phyloP scores from a whole-genome alignment of 2,888 invertebrate genomes.

The Machimus rusticus region DNA sequence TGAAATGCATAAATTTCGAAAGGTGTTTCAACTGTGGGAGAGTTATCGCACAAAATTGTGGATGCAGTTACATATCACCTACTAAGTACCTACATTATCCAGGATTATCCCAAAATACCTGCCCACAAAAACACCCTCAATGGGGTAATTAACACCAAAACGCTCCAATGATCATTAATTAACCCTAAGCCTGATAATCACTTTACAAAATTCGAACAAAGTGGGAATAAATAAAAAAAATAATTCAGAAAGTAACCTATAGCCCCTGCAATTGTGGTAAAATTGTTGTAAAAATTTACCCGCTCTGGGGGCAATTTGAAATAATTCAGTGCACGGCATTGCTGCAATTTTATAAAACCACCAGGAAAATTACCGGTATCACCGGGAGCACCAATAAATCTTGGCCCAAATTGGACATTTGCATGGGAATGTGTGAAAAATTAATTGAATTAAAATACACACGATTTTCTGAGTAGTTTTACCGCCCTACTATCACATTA shows the following conservation, averaged over 20 bases:
- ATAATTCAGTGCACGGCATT: not conserved
- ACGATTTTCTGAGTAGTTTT: not conserved
- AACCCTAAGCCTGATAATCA: not conserved
- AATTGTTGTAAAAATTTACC: not conserved
- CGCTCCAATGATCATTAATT: not conserved
- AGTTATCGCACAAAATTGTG: not conserved
- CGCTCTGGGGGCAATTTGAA: not conserved
- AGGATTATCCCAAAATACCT: not conserved
- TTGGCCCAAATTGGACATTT: not conserved
- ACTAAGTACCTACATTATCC: not conserved
- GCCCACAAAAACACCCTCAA: not conserved
- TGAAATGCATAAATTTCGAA: not conserved
- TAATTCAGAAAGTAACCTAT: not conserved
- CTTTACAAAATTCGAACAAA: not conserved
- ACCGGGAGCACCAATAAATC: not conserved
- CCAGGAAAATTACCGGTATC: not conserved
- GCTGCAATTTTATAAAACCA: not conserved
- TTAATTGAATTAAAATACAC: not conserved
- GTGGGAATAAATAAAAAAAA: not conserved
- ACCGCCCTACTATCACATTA: not conserved
- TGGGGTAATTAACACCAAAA: not conserved
- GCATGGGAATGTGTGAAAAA: not conserved
- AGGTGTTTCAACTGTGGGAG: not conserved
- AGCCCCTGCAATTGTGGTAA: not conserved
- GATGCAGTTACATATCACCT: not conserved